Evolutionary conservation across 2,113 vertebrate species (phyloP).

Genomic region (Chloebia gouldiae): DNA sequence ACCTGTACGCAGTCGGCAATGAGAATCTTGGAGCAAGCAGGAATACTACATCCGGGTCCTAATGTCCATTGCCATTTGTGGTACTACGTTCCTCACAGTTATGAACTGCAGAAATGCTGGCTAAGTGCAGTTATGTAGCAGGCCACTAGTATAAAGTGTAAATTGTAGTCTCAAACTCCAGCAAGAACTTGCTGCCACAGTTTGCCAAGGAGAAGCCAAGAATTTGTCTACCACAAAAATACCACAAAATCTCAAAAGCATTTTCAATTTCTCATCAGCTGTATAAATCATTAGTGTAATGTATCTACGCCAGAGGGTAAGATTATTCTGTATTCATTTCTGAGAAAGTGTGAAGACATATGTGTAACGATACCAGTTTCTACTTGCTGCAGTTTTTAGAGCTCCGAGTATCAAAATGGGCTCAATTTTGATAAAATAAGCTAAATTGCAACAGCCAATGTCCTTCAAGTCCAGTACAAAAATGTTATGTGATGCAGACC

Average conservation of each 20-base stretch:
- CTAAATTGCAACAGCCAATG: conserved; percentile 58
- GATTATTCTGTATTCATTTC: conserved; percentile 36
- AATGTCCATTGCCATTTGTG: conserved; percentile 99
- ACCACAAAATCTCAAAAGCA: conserved; percentile 79
- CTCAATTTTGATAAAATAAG: conserved; percentile 41
- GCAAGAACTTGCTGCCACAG: conserved; percentile 76
- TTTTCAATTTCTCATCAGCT: conserved; percentile 73
- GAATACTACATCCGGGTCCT: conserved; percentile 98
- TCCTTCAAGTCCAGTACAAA: conserved; percentile 51
- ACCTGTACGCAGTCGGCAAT: conserved; percentile 96
- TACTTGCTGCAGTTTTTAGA: conserved; percentile 27
- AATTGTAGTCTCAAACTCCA: conserved; percentile 81
- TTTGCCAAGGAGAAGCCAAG: conserved; percentile 80
- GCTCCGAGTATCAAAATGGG: conserved; percentile 15
- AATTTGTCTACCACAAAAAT: conserved; percentile 77
- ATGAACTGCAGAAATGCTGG: conserved; percentile 97
- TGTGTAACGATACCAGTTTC: conserved; percentile 20
- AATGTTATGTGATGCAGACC: conserved; percentile 20
- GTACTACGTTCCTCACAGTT: conserved; percentile 99
- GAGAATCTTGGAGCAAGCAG: conserved; percentile 97
- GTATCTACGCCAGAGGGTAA: conserved; percentile 62
- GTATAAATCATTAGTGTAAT: conserved; percentile 59
- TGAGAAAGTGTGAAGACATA: conserved; percentile 41
- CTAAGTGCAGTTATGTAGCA: conserved; percentile 88
- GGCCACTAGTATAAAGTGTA: conserved; percentile 82